Evolutionary conservation across 1,140 invertebrate species (phyloP), one percentile per base, ranked within the genome.

Genomic region (Musca vetustissima): DNA sequence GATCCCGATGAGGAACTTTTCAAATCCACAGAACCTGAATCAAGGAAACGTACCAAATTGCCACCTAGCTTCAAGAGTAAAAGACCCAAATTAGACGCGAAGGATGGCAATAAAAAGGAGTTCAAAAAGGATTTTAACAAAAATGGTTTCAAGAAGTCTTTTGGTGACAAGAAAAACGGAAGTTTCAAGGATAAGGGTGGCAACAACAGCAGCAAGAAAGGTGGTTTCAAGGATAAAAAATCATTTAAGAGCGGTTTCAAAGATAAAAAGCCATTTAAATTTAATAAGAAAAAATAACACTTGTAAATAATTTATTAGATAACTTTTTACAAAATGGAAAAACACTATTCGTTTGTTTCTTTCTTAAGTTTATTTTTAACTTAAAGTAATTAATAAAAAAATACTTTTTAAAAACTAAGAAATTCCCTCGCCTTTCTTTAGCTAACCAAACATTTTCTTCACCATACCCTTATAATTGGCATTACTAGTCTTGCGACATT

Each of bases 1-100:
- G 91, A 94, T 76, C 94, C 93, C 6, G 93, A 95, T 71, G 86
- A 90, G 87, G 79, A 81, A 69, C 73, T 81, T 8, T 81, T 81
- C 32, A 81, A 79, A 71, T 57, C 70, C 7, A 74, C 75, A 4
- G 72, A 74, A 0, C 73, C 57, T n/a, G 48, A 68, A 0, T 75
- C 74, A 7, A 69, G 79, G 7, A 81, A 81, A 48, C 68, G 79
- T 11, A 67, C 70, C 19, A 76, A 68, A 17, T 50, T 81, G 28
- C 72, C 77, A 4, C 64, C 72, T 14, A 71, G 76, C 48, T 77
- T 81, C 69, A 79, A 76, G 28, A 74, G 70, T 52, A 81, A 81
- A 61, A 81, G 77, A 21, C 79, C 79, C 57, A 74, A 74, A 53
- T 48, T 75, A 0, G 79, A 61, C 1, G 73, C 73, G 15, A 48